Evolutionary conservation across 2,113 vertebrate genomes (phyloP).

Genomic region (Candoia aspera): DNA sequence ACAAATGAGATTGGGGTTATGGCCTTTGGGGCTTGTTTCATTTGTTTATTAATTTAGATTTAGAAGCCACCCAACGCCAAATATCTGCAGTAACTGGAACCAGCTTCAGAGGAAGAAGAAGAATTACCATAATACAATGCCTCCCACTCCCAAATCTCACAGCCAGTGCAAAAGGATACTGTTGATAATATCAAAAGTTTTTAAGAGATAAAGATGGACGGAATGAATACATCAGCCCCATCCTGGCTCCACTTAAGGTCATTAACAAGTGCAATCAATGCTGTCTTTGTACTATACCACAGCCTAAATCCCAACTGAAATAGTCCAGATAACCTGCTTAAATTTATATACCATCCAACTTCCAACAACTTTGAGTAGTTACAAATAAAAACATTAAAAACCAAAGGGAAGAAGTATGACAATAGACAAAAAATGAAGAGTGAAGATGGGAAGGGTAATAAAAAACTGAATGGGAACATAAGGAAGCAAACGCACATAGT

Average conservation of each 20-base stretch:
- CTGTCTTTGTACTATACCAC: background rate
- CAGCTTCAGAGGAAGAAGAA: background rate
- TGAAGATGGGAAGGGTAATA: background rate
- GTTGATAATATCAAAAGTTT: background rate
- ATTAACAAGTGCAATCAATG: background rate
- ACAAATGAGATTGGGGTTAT: background rate
- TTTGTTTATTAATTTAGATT: background rate
- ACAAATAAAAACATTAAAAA: background rate
- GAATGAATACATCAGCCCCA: background rate
- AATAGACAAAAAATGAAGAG: background rate
- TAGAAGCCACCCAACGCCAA: background rate
- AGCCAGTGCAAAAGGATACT: background rate
- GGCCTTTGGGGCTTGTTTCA: background rate
- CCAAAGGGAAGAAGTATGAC: background rate
- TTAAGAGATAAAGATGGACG: background rate
- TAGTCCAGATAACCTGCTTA: background rate
- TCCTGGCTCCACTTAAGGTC: background rate
- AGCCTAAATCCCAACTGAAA: background rate
- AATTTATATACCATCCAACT: background rate
- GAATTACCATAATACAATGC: background rate
- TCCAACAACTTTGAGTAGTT: background rate
- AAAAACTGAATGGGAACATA: background rate
- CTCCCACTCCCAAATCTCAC: too few species aligned
- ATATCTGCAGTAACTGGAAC: background rate
- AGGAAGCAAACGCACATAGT: background rate